Percentiles rank a stretch among this genome's conserved stretches.
These are phyloP conservation scores for Sebastolobus alascanus DNA, from an alignment of 2,797 vertebrate species.

Conservation along the genomic window DNA sequence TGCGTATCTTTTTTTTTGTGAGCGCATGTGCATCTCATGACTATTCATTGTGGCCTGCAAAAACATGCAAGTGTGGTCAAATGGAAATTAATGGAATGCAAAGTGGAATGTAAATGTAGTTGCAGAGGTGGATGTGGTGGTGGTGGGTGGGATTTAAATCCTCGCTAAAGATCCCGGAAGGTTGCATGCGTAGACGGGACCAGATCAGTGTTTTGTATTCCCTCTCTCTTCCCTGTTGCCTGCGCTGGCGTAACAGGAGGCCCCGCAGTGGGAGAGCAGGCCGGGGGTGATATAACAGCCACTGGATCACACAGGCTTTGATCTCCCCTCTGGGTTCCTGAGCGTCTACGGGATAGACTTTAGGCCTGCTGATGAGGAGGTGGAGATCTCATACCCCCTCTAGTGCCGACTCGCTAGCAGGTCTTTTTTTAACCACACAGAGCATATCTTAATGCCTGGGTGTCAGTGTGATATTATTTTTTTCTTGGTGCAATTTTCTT, in stretches of 20 bases:
- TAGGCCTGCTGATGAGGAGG: conserved; percentile 69
- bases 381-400: conserved; percentile 62
- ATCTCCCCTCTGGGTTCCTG: conserved; percentile 70
- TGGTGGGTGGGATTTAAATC: conserved; percentile 7
- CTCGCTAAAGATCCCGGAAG: conserved; percentile 23
- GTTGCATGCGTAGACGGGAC: conserved; percentile 28
- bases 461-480: neutral
- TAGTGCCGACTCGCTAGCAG: conserved; percentile 35
- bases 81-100: conserved; percentile 71
- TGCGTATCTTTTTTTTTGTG: neutral
- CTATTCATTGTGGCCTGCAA: conserved; percentile 57
- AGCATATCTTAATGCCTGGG: conserved; percentile 17
- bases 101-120: conserved; percentile 67
- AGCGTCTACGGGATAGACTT: conserved; percentile 65
- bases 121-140: neutral
- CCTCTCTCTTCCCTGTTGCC: conserved; percentile 34
- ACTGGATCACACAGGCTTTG: conserved; percentile 78
- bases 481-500: neutral
- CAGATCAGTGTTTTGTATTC: conserved; percentile 51
- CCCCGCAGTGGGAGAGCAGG: conserved; percentile 64
- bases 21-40: conserved; percentile 51
- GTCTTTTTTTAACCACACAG: conserved; percentile 32
- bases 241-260: conserved; percentile 51
- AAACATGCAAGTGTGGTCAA: conserved; percentile 63
- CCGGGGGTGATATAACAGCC: conserved; percentile 71